Evolutionary conservation across 2,888 invertebrate genomes (phyloP).

Genomic region (Cephus runcator): DNA sequence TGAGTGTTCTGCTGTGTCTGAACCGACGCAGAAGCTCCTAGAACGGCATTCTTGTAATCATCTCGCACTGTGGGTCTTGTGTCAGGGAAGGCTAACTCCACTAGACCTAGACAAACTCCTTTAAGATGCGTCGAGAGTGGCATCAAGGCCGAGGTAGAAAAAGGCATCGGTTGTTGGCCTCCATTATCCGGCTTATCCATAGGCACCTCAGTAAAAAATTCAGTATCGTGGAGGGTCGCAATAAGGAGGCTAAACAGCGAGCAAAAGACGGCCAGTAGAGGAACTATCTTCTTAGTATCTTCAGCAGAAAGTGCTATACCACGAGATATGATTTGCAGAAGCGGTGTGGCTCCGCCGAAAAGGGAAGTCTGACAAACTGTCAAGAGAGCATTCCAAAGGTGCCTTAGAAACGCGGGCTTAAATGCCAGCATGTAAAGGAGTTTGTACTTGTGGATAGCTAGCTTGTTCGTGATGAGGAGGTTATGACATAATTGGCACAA

Average conservation of each 20-base stretch:
- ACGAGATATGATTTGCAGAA: slow-evolving; percentile 75
- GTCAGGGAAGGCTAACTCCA: slow-evolving; percentile 88
- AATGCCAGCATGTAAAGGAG: slow-evolving; percentile 84
- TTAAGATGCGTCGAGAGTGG: slow-evolving; percentile 79
- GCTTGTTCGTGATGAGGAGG: slow-evolving; percentile 81
- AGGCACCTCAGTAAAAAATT: slow-evolving; percentile 75
- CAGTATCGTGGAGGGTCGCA: slow-evolving; percentile 86
- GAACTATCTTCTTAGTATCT: slow-evolving; percentile 77
- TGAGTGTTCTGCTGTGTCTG: slow-evolving; percentile 67
- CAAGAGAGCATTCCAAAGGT: slow-evolving; percentile 74
- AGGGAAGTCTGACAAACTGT: slow-evolving; percentile 66
- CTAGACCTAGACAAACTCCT: slow-evolving; percentile 84
- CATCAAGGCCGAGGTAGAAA: slow-evolving; percentile 79
- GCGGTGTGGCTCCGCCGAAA: slow-evolving; percentile 68
- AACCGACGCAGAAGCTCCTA: slow-evolving; percentile 36
- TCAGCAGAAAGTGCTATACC: slow-evolving; percentile 71
- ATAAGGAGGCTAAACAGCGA: slow-evolving; percentile 83
- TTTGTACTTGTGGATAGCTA: slow-evolving; percentile 86
- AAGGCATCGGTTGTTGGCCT: slow-evolving; percentile 70
- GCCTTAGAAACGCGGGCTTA: slow-evolving; percentile 80
- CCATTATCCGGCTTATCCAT: slow-evolving; percentile 28
- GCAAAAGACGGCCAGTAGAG: slow-evolving; percentile 85
- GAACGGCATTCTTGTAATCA: slow-evolving; percentile 71
- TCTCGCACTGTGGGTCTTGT: slow-evolving; percentile 73
- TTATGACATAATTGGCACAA: slow-evolving; percentile 86